Conservation (phyloP, 2,888 invertebrate species). For the Oxystoma pomonae region DNA sequence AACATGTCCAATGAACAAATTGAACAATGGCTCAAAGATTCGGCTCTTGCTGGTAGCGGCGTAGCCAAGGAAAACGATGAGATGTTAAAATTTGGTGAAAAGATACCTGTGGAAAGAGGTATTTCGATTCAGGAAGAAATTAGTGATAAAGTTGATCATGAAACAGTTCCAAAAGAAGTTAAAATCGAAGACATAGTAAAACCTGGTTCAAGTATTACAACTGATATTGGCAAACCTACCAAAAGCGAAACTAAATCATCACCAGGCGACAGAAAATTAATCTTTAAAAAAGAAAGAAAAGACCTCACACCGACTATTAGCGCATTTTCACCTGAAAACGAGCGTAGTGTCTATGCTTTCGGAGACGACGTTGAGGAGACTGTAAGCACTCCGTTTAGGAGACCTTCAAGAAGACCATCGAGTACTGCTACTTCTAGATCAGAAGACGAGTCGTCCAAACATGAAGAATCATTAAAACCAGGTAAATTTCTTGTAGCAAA, state of each 20-base stretch:
- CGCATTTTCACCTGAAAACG: slow-evolving; percentile 65
- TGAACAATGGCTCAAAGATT: slow-evolving; percentile 58
- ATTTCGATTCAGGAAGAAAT: slow-evolving; percentile 4
- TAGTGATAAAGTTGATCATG: slow-evolving; percentile 1
- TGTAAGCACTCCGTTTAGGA: slow-evolving; percentile 56
- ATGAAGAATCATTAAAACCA: slow-evolving; percentile 34
- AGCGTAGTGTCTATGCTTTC: slow-evolving; percentile 68
- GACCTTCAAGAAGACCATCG: slow-evolving; percentile 50
- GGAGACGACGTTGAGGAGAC: slow-evolving; percentile 61
- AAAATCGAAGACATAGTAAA: slow-evolving; percentile 11
- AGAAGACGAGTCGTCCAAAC: slow-evolving; percentile 46
- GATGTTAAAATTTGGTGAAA: slow-evolving; percentile 43
- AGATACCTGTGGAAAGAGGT: slow-evolving; percentile 36
- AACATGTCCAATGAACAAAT: slow-evolving; percentile 69
- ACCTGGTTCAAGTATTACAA: slow-evolving; percentile 5
- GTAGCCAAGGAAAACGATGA: slow-evolving; percentile 42
- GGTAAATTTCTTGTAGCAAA: too few species aligned
- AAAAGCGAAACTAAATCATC: slow-evolving; percentile 22
- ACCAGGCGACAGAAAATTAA: slow-evolving; percentile 50
- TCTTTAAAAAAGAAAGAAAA: slow-evolving; percentile 55
- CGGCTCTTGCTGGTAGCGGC: slow-evolving; percentile 43
- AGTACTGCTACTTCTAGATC: slow-evolving; percentile 48
- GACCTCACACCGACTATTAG: slow-evolving; percentile 48
- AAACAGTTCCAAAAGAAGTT: slow-evolving; percentile 9
- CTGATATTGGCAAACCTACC: slow-evolving; percentile 13